These are phyloP conservation scores for Phyto melanocephala DNA, from an alignment of 2,888 invertebrate species.

Conservation along the genomic window DNA sequence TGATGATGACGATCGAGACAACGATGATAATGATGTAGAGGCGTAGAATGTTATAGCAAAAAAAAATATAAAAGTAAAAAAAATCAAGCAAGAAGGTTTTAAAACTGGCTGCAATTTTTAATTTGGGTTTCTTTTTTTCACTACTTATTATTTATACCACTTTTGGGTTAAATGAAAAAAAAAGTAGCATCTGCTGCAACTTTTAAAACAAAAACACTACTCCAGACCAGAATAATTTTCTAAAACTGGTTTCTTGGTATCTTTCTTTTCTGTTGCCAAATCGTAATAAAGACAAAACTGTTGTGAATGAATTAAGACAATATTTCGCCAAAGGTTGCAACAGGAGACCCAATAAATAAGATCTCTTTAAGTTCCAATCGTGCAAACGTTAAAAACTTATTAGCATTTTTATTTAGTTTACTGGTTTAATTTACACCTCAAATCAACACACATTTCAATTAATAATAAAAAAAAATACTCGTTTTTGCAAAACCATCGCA, in stretches of 20 bases:
- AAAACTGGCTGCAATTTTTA: constrained; percentile 45
- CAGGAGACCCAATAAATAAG: constrained; percentile 27
- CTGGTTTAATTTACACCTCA: constrained; percentile 59
- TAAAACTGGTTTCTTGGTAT: constrained; percentile 37
- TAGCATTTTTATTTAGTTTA: constrained; percentile 60
- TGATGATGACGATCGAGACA: constrained; percentile 11
- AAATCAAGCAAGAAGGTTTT: too few relatives aligned
- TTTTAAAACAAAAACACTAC: constrained; percentile 12
- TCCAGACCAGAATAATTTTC: constrained; percentile 39
- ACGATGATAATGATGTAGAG: constrained; percentile 38
- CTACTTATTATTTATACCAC: background rate
- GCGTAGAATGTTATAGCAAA: constrained; percentile 45
- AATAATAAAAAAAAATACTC: constrained; percentile 16
- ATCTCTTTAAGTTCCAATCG: constrained; percentile 1
- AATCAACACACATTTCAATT: constrained; percentile 39
- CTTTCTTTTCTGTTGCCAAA: background rate
- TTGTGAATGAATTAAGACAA: constrained; percentile 10
- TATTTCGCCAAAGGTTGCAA: background rate
- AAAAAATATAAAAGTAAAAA: too few relatives aligned
- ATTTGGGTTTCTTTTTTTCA: constrained; percentile 20
- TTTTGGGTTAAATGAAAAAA: background rate
- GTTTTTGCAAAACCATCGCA: background rate
- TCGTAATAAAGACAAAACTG: background rate
- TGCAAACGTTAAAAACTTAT: constrained; percentile 48
- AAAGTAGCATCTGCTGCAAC: constrained; percentile 32